Conservation (phyloP, 1,140 invertebrate species). For the Oncopodura yosiiana region DNA sequence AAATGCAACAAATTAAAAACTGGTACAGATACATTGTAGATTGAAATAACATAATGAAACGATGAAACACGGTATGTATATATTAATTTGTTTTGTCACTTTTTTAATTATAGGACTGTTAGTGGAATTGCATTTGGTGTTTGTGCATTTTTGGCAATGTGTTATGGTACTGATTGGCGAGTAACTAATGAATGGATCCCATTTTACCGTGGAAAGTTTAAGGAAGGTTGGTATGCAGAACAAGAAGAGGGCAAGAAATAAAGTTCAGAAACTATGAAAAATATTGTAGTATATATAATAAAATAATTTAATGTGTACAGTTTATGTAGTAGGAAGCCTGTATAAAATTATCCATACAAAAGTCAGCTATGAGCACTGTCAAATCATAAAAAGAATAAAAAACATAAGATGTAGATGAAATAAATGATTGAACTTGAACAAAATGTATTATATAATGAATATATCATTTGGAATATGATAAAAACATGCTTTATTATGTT, state of each 20-base stretch:
- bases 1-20: constrained; percentile 25
- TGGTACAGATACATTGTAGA: constrained; percentile 13
- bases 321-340: background rate
- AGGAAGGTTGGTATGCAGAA: constrained; percentile 1
- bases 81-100: background rate
- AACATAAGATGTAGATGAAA: background rate
- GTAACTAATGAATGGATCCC: constrained; percentile 57
- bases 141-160: constrained; percentile 44
- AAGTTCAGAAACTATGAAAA: too few species aligned
- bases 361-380: background rate
- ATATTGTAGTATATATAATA: background rate
- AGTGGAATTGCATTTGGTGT: constrained; percentile 52
- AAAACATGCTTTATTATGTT: too few species aligned
- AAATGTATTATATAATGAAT: too few species aligned
- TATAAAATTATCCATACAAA: background rate
- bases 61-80: background rate
- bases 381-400: background rate
- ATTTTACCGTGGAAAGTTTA: constrained; percentile 61
- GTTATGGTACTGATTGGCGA: constrained; percentile 71
- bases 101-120: constrained; percentile 45
- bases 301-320: background rate
- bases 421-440: background rate
- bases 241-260: background rate
- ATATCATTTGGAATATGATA: too few species aligned
- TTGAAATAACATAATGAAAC: background rate